A percentile compares a stretch with the other conserved stretches of the same genome.
Evolutionary conservation across 53 echinoderm and acorn worm genomes (phyloP).

Genomic region (Echinarachnius parma): DNA sequence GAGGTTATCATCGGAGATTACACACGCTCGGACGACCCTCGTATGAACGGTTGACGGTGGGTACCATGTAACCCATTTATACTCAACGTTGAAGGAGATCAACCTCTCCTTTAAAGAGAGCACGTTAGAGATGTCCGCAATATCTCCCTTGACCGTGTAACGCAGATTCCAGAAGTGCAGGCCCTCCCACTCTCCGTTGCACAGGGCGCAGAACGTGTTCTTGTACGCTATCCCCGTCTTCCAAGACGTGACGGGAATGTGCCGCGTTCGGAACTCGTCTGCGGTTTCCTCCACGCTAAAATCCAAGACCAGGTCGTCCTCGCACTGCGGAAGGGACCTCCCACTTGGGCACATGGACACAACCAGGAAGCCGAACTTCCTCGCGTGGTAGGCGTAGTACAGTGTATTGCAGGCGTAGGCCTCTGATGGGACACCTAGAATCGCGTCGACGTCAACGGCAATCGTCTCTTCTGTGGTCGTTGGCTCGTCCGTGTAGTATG

Average conservation of each 20-base stretch:
- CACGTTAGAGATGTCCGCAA: conserved; percentile 1
- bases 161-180: conserved; percentile 7
- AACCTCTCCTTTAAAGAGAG: not conserved
- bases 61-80: not conserved
- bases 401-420: conserved; percentile 24
- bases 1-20: not conserved
- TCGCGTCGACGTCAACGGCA: conserved; percentile 3
- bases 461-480: not conserved
- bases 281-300: not conserved
- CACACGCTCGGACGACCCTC: conserved; percentile 13
- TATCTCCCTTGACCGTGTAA: no score
- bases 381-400: not conserved
- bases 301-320: not conserved
- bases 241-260: conserved; percentile 32
- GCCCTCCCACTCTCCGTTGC: conserved; percentile 24
- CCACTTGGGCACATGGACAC: conserved; percentile 3
- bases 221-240: conserved; percentile 26
- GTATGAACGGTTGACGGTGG: conserved; percentile 3
- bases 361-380: conserved; percentile 10
- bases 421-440: not conserved
- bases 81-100: not conserved
- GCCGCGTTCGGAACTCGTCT: not conserved
- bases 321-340: not conserved
- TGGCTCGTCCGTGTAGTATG: not conserved
- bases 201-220: conserved; percentile 47